Percentiles rank a stretch among this genome's conserved stretches.
These are phyloP conservation scores for Leuciscus idus DNA, from an alignment of 2,113 vertebrate genomes.

Conservation along the genomic window DNA sequence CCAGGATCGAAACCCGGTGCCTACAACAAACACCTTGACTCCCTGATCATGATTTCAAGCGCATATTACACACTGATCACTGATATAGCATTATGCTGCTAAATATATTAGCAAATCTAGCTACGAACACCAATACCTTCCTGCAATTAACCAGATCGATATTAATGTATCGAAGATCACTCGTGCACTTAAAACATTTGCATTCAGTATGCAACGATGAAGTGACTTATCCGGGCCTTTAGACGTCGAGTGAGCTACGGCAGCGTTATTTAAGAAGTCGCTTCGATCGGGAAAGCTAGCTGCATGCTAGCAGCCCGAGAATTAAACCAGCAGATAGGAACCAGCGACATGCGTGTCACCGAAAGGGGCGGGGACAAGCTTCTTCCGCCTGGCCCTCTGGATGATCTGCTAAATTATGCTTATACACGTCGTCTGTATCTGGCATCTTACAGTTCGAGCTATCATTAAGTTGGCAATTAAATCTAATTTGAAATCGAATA, in stretches of 20 bases:
- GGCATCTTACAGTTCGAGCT: no score
- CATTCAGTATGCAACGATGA: not conserved
- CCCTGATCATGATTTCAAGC: not conserved
- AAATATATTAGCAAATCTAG: not conserved
- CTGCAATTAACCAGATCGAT: not conserved
- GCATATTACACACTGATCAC: not conserved
- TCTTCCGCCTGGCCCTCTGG: not conserved
- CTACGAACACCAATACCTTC: not conserved
- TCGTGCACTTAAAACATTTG: not conserved
- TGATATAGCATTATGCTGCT: not conserved
- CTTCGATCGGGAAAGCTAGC: conserved; percentile 12
- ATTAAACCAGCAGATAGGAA: not conserved
- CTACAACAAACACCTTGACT: not conserved
- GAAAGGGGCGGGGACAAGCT: not conserved
- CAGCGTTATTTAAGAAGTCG: conserved; percentile 11
- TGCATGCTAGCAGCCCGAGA: conserved; percentile 4
- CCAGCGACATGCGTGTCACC: not conserved
- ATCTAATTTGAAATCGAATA: no score
- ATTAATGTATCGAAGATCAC: not conserved
- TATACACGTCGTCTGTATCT: no score
- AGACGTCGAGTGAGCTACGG: not conserved
- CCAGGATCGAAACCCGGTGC: not conserved
- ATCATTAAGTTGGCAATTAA: no score
- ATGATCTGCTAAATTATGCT: not conserved
- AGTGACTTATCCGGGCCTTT: not conserved